These are phyloP conservation scores for Myotis planiceps DNA, from an alignment of 2,797 vertebrate species.

Conservation along the genomic window DNA sequence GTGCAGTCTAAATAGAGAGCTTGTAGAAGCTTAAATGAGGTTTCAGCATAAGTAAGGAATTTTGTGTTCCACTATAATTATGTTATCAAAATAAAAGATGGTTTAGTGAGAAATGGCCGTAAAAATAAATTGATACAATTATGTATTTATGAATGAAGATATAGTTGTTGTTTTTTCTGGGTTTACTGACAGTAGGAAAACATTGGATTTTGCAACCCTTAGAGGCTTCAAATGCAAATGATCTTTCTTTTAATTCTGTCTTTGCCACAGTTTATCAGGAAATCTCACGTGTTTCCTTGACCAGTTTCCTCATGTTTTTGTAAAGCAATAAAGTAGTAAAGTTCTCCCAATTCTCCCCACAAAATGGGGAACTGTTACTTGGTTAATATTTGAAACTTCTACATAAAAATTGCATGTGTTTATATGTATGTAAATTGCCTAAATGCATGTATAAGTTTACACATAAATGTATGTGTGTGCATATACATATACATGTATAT, in stretches of 20 bases:
- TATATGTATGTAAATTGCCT: neutral
- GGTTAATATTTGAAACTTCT: neutral
- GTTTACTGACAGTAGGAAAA: conserved; percentile 64
- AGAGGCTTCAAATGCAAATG: conserved; percentile 67
- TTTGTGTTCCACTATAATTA: conserved; percentile 82
- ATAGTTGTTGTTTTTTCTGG: conserved; percentile 64
- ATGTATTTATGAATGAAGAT: conserved; percentile 75
- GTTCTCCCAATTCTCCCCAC: neutral
- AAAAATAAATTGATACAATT: conserved; percentile 80
- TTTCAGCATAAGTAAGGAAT: conserved; percentile 72
- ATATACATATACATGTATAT: neutral
- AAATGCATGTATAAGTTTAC: neutral
- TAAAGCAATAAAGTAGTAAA: neutral
- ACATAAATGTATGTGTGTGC: neutral
- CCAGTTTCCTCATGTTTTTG: conserved; percentile 10
- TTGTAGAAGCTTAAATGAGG: conserved; percentile 75
- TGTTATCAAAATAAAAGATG: conserved; percentile 82
- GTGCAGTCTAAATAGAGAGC: conserved; percentile 70
- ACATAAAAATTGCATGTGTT: neutral
- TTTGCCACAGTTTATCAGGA: conserved; percentile 73
- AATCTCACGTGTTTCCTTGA: conserved; percentile 51
- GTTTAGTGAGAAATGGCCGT: conserved; percentile 69
- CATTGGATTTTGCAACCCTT: conserved; percentile 72
- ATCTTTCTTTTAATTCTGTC: conserved; percentile 70
- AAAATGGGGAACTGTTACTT: neutral